Evolutionary conservation across 30 jellyfish, hydroid and myxozoan genomes (phyloP), one percentile per base, ranked within the genome.

Genomic region (Pelagia noctiluca): DNA sequence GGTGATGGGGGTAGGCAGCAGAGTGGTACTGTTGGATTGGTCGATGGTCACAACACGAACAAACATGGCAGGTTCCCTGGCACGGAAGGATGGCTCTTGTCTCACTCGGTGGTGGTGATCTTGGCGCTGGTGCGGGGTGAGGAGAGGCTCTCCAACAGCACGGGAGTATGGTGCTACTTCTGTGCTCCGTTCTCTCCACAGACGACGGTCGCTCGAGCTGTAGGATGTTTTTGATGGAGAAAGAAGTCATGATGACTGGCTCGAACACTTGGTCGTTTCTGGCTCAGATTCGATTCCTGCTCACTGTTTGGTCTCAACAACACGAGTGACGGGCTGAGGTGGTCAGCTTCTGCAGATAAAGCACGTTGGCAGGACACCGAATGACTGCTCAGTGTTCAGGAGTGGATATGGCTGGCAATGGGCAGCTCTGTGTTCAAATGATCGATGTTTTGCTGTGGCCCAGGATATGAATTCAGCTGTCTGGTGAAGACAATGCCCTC

Each of bases 401-500:
- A 73, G 12, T 42, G 18, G 63, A 5, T 81, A 42, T 79, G 26
- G 63, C 84, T 79, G 89, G 65, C 74, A 30, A 11, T 13, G n/a
- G 37, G 76, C 29, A 28, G 26, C 66, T 5, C 75, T 75, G 82
- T 79, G 89, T 19, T 62, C 74, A 33, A 79, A 50, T 18, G 63
- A 47, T 53, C 65, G 89, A n/a, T n/a, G n/a, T n/a, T n/a, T n/a
- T n/a, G n/a, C n/a, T n/a, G n/a, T n/a, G n/a, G n/a, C n/a, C n/a
- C n/a, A n/a, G n/a, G n/a, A n/a, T n/a, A n/a, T n/a, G n/a, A n/a
- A n/a, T 68, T 82, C 92, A 82, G 92, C 92, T 82, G 92, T 82
- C 92, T 70, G 82, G 84, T 38, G 86, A 82, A 82, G 35, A 82
- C 92, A 82, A 82, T 68, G 84, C 92, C 34, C 79, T 75, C 52